Conservation (phyloP, 2,888 invertebrate species). For the Eupeodes luniger region DNA sequence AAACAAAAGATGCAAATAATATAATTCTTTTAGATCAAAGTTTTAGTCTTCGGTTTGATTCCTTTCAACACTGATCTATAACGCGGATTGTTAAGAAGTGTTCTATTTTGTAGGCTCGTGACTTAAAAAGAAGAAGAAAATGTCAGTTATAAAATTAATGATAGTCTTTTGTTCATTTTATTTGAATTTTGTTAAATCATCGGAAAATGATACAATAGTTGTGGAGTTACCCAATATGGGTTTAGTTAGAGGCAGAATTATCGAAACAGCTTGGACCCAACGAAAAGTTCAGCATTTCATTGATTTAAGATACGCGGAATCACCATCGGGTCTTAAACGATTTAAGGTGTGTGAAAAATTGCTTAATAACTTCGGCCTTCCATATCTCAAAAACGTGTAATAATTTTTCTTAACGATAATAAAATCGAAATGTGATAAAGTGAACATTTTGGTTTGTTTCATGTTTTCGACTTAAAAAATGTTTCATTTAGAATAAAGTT, state of each 20-base stretch:
- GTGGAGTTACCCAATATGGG: constrained; percentile 81
- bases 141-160: constrained; percentile 17
- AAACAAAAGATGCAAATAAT: constrained; percentile 29
- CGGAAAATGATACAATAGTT: constrained; percentile 67
- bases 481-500: too few species aligned
- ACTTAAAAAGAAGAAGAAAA: not conserved
- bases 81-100: constrained; percentile 16
- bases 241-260: constrained; percentile 79
- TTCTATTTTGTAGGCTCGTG: not conserved
- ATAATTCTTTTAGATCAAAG: not conserved
- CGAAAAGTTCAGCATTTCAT: constrained; percentile 82
- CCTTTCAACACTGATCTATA: constrained; percentile 55
- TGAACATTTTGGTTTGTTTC: too few species aligned
- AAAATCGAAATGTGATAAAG: too few species aligned
- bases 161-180: constrained; percentile 5
- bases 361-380: too few species aligned
- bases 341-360: constrained; percentile 80
- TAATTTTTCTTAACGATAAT: too few species aligned
- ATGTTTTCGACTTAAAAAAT: too few species aligned
- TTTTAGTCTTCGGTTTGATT: constrained; percentile 57
- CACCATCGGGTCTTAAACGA: constrained; percentile 81
- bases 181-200: constrained; percentile 18
- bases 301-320: constrained; percentile 82
- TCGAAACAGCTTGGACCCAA: constrained; percentile 81
- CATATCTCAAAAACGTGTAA: too few species aligned